Evolutionary conservation across 2,113 vertebrate genomes (phyloP).

Genomic region (Stomatorhinus ivindoensis): DNA sequence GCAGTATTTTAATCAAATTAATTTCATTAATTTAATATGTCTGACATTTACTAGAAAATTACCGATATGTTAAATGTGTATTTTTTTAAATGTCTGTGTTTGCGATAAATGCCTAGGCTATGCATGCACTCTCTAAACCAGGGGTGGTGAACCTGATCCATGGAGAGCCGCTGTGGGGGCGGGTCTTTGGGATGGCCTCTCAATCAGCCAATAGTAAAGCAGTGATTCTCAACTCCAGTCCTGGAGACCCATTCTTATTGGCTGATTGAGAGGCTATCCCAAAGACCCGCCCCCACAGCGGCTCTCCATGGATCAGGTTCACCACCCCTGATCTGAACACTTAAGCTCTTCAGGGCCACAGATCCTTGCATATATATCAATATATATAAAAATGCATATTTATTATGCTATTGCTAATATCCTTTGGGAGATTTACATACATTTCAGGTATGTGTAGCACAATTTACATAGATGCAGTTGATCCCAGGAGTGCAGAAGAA

Average conservation of each 20-base stretch:
- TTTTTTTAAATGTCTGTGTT: not conserved
- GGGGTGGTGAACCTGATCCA: no score
- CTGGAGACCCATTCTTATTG: no score
- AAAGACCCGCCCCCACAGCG: no score
- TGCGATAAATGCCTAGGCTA: not conserved
- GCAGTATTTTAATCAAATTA: no score
- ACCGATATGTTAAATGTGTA: not conserved
- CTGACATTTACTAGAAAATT: not conserved
- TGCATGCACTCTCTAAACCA: no score
- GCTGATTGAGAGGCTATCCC: no score
- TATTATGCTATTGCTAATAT: not conserved
- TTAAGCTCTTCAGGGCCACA: not conserved
- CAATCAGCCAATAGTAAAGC: no score
- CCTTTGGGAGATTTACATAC: not conserved
- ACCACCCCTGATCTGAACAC: no score
- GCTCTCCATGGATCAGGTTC: no score
- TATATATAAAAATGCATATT: not conserved
- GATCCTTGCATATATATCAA: not conserved
- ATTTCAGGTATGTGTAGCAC: not conserved
- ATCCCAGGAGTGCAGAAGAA: not conserved
- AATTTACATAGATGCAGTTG: not conserved
- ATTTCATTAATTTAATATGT: not conserved
- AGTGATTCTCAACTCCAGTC: no score
- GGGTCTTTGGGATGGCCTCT: no score
- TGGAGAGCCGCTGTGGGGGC: no score